Evolutionary conservation across 2,888 invertebrate genomes (phyloP).

Genomic region (Meghimatium bilineatum): DNA sequence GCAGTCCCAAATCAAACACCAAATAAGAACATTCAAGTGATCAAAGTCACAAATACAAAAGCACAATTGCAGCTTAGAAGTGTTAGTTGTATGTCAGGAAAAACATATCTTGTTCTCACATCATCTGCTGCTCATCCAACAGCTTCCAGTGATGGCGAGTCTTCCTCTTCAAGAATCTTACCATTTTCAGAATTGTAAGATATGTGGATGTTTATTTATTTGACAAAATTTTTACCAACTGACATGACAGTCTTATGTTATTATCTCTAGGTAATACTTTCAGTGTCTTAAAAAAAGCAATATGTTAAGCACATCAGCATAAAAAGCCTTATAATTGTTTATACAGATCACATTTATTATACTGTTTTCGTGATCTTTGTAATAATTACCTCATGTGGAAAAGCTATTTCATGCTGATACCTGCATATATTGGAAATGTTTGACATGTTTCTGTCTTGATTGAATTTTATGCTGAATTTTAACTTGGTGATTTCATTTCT

Average conservation of each 20-base stretch:
- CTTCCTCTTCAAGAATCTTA: slow-evolving; percentile 49
- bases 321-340: slow-evolving; percentile 27
- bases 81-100: slow-evolving; percentile 29
- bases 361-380: slow-evolving; percentile 9
- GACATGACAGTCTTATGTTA: neutral
- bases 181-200: slow-evolving; percentile 93
- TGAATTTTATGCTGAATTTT: neutral
- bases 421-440: neutral
- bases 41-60: slow-evolving; percentile 20
- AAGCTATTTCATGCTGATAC: neutral
- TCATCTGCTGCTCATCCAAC: slow-evolving; percentile 9
- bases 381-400: neutral
- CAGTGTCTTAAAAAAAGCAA: slow-evolving; percentile 17
- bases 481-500: neutral
- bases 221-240: neutral
- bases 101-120: slow-evolving; percentile 31
- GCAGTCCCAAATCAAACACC: slow-evolving; percentile 8
- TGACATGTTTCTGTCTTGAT: neutral
- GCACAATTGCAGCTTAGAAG: slow-evolving; percentile 25
- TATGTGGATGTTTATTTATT: slow-evolving; percentile 77
- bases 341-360: slow-evolving; percentile 1
- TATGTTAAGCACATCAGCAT: neutral
- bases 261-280: neutral
- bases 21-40: slow-evolving; percentile 31
- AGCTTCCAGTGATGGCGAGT: neutral